A percentile compares a stretch with the other conserved stretches of the same genome.
Evolutionary conservation across 30 jellyfish, hydroid and myxozoan species (phyloP).

Genomic region (Pelagia noctiluca): DNA sequence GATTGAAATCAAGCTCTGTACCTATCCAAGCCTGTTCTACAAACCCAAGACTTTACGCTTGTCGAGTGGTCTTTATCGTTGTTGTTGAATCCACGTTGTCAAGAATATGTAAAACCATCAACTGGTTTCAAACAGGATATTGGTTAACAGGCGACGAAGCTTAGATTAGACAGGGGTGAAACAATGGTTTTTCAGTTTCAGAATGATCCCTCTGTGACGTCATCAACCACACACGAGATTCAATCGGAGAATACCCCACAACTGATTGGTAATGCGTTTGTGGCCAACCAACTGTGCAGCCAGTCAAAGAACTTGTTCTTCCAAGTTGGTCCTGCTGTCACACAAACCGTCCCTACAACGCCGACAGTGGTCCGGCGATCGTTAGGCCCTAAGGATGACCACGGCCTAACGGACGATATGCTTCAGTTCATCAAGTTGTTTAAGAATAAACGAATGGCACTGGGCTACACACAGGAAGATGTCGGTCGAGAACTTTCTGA

Average conservation of each 20-base stretch:
- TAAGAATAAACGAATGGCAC: slow-evolving; percentile 84
- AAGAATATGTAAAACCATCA: too few species aligned
- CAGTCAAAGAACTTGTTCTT: slow-evolving; percentile 65
- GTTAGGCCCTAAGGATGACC: slow-evolving; percentile 82
- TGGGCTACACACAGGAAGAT: slow-evolving; percentile 97
- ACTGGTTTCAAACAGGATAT: too few species aligned
- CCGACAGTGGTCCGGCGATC: slow-evolving; percentile 49
- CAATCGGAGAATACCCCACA: slow-evolving; percentile 22
- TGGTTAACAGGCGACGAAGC: too few species aligned
- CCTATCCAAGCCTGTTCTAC: too few species aligned
- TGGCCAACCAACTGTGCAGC: slow-evolving; percentile 40
- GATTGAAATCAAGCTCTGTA: too few species aligned
- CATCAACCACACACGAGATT: slow-evolving; percentile 13
- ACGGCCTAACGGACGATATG: slow-evolving; percentile 86
- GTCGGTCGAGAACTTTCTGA: slow-evolving; percentile 97
- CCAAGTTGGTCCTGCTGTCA: slow-evolving; percentile 74
- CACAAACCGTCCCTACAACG: slow-evolving; percentile 70
- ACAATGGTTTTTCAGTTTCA: slow-evolving; percentile 40
- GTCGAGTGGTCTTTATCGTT: too few species aligned
- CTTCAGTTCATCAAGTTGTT: slow-evolving; percentile 87
- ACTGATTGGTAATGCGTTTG: slow-evolving; percentile 45
- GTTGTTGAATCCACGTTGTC: too few species aligned
- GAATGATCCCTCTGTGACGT: slow-evolving; percentile 20
- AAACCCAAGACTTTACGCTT: too few species aligned
- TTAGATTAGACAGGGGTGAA: too few species aligned